phyloP scores from a whole-genome alignment of 2,113 vertebrate species.

The Pelusios castaneus region DNA sequence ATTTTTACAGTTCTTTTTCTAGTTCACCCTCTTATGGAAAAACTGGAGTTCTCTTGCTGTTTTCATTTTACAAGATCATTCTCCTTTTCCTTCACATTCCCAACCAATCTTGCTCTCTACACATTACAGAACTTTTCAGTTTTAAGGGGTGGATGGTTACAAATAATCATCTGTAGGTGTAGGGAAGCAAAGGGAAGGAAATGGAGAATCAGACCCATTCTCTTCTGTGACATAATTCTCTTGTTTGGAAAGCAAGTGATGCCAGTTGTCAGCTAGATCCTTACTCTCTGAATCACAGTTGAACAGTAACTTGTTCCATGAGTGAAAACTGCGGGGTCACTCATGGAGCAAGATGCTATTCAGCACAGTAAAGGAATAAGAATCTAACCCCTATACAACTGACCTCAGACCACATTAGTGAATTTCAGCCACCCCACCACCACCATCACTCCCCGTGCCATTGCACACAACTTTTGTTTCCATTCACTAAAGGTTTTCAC shows the following conservation, averaged over 20 bases:
- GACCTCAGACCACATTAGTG: not conserved
- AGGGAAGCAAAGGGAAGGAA: not conserved
- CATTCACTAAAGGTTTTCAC: not conserved
- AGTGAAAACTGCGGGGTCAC: not conserved
- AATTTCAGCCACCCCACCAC: not conserved
- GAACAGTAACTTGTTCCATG: not conserved
- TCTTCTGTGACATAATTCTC: not conserved
- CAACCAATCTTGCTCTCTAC: not conserved
- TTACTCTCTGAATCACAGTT: not conserved
- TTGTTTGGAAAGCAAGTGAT: not conserved
- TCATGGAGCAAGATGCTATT: not conserved
- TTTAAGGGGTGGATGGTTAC: not conserved
- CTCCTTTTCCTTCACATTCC: not conserved
- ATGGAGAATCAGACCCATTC: not conserved
- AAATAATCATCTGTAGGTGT: not conserved
- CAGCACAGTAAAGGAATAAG: not conserved
- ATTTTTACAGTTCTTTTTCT: not conserved
- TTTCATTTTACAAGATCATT: not conserved
- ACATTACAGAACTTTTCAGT: not conserved
- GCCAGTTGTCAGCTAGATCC: not conserved
- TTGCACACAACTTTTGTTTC: not conserved
- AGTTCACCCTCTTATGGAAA: not conserved
- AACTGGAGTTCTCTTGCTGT: not conserved
- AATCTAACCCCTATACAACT: not conserved
- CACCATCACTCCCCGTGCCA: not conserved